phyloP scores from a whole-genome alignment of 1,140 invertebrate genomes.

The Andricus grossulariae region DNA sequence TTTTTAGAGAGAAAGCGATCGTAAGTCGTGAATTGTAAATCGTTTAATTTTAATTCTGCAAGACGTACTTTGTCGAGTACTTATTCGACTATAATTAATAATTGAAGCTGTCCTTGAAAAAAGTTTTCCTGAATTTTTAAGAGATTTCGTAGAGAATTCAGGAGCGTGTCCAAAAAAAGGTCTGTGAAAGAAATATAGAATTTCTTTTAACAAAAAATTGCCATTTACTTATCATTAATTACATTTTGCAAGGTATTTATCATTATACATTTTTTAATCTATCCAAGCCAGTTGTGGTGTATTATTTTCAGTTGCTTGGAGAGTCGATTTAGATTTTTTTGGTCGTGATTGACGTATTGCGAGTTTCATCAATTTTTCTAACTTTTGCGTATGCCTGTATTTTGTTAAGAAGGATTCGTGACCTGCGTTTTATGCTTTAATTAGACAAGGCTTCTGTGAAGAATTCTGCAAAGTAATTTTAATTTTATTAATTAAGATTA shows the following conservation, averaged over 20 bases:
- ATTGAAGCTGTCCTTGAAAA: not conserved
- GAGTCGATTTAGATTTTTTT: slow-evolving; percentile 40
- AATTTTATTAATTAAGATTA: slow-evolving; percentile 31
- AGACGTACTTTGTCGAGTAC: not conserved
- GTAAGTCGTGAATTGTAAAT: not conserved
- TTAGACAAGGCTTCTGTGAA: slow-evolving; percentile 32
- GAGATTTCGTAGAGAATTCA: not conserved
- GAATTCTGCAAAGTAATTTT: not conserved
- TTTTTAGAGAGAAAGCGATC: slow-evolving; percentile 1
- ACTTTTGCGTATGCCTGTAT: slow-evolving; percentile 57
- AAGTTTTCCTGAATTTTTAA: not conserved
- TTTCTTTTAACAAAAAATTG: not conserved
- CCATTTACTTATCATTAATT: too few species aligned
- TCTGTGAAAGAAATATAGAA: not conserved
- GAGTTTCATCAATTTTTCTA: slow-evolving; percentile 55
- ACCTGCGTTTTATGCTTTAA: slow-evolving; percentile 48
- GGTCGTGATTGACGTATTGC: slow-evolving; percentile 53
- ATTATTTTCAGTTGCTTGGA: not conserved
- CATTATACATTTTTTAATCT: slow-evolving; percentile 43
- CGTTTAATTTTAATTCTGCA: not conserved
- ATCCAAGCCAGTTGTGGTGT: slow-evolving; percentile 59
- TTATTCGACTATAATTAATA: not conserved
- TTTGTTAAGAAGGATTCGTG: slow-evolving; percentile 67
- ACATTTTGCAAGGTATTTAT: too few species aligned
- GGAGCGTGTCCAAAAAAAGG: slow-evolving; percentile 6